phyloP scores from a whole-genome alignment of 1,140 invertebrate species.

The Nebria ingens region DNA sequence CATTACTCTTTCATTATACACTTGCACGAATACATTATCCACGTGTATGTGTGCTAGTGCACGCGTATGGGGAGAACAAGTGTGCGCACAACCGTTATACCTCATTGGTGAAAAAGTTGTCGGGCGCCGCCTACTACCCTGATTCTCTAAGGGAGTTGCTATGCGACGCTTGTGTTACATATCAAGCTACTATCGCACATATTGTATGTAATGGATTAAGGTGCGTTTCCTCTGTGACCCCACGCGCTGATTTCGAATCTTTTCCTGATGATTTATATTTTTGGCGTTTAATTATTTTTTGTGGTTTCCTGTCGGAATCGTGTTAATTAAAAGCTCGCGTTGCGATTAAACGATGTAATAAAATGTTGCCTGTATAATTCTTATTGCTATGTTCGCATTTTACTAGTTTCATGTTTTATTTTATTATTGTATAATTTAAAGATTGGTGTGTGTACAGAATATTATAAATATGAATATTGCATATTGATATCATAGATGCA shows the following conservation, averaged over 20 bases:
- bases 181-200: background rate
- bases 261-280: slow-evolving; percentile 4
- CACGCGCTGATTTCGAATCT: background rate
- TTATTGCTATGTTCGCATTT: background rate
- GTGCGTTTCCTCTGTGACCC: no score
- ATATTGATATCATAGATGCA: no score
- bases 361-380: background rate
- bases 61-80: background rate
- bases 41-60: background rate
- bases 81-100: slow-evolving; percentile 20
- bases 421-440: no score
- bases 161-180: slow-evolving; percentile 20
- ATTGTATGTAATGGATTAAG: no score
- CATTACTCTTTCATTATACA: slow-evolving; percentile 4
- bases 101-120: slow-evolving; percentile 21
- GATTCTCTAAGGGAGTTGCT: slow-evolving; percentile 23
- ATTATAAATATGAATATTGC: no score
- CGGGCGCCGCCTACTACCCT: slow-evolving; percentile 25
- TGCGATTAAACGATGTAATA: slow-evolving; percentile 2
- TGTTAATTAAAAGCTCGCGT: slow-evolving; percentile 3
- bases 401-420: background rate
- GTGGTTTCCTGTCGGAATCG: background rate
- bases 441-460: no score
- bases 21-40: background rate
- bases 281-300: slow-evolving; percentile 8